Base-by-base conservation (phyloP, 2,888 invertebrate genomes). In the Zootermopsis nevadensis region DNA sequence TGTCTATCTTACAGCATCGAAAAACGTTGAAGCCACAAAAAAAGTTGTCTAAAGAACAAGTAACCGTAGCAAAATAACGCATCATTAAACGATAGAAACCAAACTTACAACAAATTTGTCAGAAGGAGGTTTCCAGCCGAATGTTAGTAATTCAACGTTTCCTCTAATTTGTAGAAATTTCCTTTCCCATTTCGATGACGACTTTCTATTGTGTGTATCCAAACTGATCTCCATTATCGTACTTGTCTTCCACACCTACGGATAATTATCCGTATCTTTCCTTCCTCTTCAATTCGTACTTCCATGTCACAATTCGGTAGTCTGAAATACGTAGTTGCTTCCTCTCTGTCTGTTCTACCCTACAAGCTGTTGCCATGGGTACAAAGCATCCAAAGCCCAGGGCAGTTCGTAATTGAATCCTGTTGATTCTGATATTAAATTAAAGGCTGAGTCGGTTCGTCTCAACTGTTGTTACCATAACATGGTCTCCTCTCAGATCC, bases 341-440 rank as follows among this genome's bases (percentile, higher is more conserved):
- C 27, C n/a, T 60, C 60, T 60, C 60, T 60, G 60, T 60, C 60
- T 60, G 15, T 30, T 69, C 33, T 4, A 24, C 74, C 38, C 74
- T 38, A 74, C 74, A 74, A 74, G 74, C 74, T 74, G 74, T 74
- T 74, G 74, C 74, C 38, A 74, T 74, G 74, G 74, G 74, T 38
- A 74, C 74, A n/a, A 0, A 74, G n/a, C 74, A 69, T 69, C 69
- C 22, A 69, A 69, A 69, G 69, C 69, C 69, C 69, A 69, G 31
- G 69, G 69, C 69, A 69, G 31, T 38, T n/a, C 66, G 82, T 82
- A 84, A 84, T 84, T 83, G 84, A 83, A 85, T 85, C 83, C 77
- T 74, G 79, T 83, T 83, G 83, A 83, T 83, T 83, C 83, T 83
- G 80, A 80, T 83, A 83, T 83, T 83, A 83, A 83, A 83, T 83